Base-by-base conservation (phyloP, 2,113 vertebrate species). In the Sakesphorus luctuosus region DNA sequence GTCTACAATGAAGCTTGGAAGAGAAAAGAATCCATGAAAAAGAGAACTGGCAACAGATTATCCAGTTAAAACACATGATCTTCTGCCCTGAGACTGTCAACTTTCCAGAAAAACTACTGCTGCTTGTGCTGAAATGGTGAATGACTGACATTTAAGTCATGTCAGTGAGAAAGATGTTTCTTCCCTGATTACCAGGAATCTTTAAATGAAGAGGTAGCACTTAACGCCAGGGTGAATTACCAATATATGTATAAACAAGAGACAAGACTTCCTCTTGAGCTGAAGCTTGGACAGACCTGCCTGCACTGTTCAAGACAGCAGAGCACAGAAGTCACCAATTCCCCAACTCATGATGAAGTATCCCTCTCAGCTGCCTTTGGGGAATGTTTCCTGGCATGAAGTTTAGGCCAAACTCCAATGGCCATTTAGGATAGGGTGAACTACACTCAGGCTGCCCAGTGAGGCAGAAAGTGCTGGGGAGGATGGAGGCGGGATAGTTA, bases 401-500 rank as follows among this genome's bases (percentile, higher is more conserved):
- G 71, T 31, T 55, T 69, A 65, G 59, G 81, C 55, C 68, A 65
- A 69, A 89, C n/a, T 40, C 47, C 12, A 87, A 36, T 2, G 10
- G 56, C 49, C 21, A 74, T 44, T 87, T 35, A 81, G 13, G 16
- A 56, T 6, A 40, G 0, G 1, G 33, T 29, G 40, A 84, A 50
- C 40, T 62, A 71, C n/a, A n/a, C 11, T 29, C 28, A n/a, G 31
- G 18, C 26, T 71, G 71, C n/a, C 46, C 40, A 47, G 44, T 28
- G 31, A 75, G 36, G 24, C 6, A 11, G 20, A 65, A 75, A 53
- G 46, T 12, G 47, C 24, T 44, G 26, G 5, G 8, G 6, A 82
- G 2, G 35, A 71, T 11, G 19, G 19, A 88, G 47, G 40, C 33
- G n/a, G 0, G 2, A n/a, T 2, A 44, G 25, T 28, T 71, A n/a